A percentile compares a stretch with the other conserved stretches of the same genome.
These are phyloP conservation scores for Motacilla alba DNA, from an alignment of 2,113 vertebrate species.

Conservation along the genomic window DNA sequence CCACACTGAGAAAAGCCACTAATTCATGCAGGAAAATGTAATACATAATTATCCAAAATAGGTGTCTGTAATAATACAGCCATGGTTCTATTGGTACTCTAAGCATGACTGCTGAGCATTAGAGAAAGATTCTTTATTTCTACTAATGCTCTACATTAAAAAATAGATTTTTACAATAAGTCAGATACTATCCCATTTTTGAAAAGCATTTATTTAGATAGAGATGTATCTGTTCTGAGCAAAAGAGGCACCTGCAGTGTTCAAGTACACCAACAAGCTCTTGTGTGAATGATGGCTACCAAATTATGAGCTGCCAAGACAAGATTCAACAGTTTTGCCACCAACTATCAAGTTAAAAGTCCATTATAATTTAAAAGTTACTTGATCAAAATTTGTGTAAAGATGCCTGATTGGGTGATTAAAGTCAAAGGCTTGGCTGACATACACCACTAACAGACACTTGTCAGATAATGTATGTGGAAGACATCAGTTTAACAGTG, in stretches of 20 bases:
- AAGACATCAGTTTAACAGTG: not conserved
- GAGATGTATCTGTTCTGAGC: not conserved
- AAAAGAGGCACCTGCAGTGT: constrained; percentile 1
- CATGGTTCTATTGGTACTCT: not conserved
- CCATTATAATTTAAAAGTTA: not conserved
- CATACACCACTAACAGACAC: not conserved
- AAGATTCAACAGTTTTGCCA: not conserved
- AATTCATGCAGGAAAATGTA: not conserved
- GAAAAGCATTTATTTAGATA: not conserved
- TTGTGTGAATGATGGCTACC: not conserved
- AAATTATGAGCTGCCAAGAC: not conserved
- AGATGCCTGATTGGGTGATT: not conserved
- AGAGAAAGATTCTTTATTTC: constrained; percentile 1
- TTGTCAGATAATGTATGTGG: not conserved
- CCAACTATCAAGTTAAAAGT: not conserved
- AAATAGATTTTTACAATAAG: not conserved
- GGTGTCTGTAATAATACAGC: not conserved
- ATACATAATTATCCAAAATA: not conserved
- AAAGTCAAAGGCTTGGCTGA: not conserved
- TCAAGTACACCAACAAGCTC: not conserved
- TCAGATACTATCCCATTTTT: not conserved
- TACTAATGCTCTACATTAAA: not conserved
- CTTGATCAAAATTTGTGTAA: not conserved
- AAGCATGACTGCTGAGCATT: not conserved
- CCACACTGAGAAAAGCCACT: constrained; percentile 8